Evolutionary conservation across 1,140 invertebrate species (phyloP), one percentile per base, ranked within the genome.

Genomic region (Scaptomyza graminum): DNA sequence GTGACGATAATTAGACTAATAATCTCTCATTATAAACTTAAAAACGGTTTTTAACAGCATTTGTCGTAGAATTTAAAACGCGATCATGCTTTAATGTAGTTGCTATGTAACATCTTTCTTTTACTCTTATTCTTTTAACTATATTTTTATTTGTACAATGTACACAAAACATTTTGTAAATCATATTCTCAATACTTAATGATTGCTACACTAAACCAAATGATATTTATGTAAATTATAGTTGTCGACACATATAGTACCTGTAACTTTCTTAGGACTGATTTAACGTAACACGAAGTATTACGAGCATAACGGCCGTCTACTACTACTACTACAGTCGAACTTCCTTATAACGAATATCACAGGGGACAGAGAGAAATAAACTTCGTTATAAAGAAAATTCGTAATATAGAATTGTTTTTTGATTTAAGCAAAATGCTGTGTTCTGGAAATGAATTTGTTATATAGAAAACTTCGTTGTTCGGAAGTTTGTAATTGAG

Each of bases 31-130:
- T 43, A 49, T 43, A 65, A 52, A 66, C 51, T 56, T 46, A 55
- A 59, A 15, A 54, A 63, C 56, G 41, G 46, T 41, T 51, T 46
- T 52, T 62, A 81, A 37, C 62, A 50, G 65, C 77, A 74, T 77
- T 74, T 87, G 87, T 59, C 52, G 66, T 85, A 78, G 74, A 31
- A 52, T 67, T 31, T 63, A 56, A 65, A 66, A 70, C 67, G 63
- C 70, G 66, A 67, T 51, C 61, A 44, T 62, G 57, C 44, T 74
- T 62, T 61, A 47, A 69, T 82, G 81, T 85, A 87, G 82, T 85
- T 78, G 62, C 78, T 62, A 72, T 43, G 49, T 72, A 65, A 59
- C 39, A 59, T 51, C 41, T n/a, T 64, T 49, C 56, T 51, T 62
- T 61, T 47, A 80, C 50, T 51, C 34, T 81, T 65, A 79, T 62